Evolutionary conservation across 1,140 invertebrate species (phyloP).

Genomic region (Zaprionus vittiger): DNA sequence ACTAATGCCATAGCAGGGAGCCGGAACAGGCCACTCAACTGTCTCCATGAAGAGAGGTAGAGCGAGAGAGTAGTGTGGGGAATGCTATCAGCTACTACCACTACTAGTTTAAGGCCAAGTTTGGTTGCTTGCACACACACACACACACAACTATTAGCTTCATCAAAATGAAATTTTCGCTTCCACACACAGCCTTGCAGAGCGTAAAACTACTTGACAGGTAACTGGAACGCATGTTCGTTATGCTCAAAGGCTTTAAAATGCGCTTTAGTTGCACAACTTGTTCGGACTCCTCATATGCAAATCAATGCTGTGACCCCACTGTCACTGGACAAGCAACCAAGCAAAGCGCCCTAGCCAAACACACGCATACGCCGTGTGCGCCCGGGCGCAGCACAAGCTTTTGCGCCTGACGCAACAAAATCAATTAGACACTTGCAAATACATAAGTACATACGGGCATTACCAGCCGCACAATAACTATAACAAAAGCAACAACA

Average conservation of each 20-base stretch:
- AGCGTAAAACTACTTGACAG: conserved; percentile 42
- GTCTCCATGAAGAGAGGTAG: neutral
- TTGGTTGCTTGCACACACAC: conserved; percentile 44
- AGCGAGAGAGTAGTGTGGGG: too few relatives aligned
- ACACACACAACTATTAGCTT: conserved; percentile 54
- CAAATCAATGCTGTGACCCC: conserved; percentile 29
- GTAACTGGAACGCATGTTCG: conserved; percentile 56
- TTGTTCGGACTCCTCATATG: conserved; percentile 30
- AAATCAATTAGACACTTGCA: conserved; percentile 77
- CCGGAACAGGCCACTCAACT: conserved; percentile 57
- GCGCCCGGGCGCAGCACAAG: conserved; percentile 4
- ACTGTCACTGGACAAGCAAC: neutral
- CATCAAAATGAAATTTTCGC: conserved; percentile 79
- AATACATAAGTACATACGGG: conserved; percentile 42
- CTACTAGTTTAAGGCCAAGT: conserved; percentile 69
- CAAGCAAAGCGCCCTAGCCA: too few relatives aligned
- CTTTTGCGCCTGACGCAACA: conserved; percentile 53
- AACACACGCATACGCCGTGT: conserved; percentile 39
- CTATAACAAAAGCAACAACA: conserved; percentile 25
- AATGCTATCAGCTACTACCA: conserved; percentile 58
- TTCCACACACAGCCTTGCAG: conserved; percentile 31
- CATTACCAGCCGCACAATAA: conserved; percentile 16
- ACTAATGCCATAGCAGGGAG: conserved; percentile 2
- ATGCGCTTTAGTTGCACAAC: conserved; percentile 52
- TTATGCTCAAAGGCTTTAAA: conserved; percentile 74